Conservation (phyloP, 2,797 vertebrate species). For the Lithobates sylvaticus region DNA sequence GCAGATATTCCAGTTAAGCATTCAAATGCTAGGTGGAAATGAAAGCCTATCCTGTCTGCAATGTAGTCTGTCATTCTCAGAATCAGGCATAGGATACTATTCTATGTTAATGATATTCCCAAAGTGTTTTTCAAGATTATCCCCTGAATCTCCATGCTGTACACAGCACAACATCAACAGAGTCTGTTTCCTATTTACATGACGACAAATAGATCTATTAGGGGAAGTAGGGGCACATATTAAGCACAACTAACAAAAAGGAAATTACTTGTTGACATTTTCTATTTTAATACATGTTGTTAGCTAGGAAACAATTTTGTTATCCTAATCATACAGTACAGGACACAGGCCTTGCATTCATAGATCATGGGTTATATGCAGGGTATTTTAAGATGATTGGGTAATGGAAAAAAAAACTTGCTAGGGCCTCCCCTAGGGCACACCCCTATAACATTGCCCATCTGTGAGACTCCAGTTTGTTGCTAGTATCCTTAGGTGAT, state of each 20-base stretch:
- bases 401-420: too few relatives aligned
- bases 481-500: too few relatives aligned
- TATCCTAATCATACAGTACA: too few relatives aligned
- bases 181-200: conserved; percentile 59
- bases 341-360: too few relatives aligned
- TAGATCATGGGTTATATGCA: too few relatives aligned
- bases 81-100: conserved; percentile 26
- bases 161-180: conserved; percentile 58
- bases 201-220: conserved; percentile 53
- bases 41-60: background rate
- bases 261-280: background rate
- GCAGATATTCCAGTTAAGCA: background rate
- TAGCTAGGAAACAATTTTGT: background rate
- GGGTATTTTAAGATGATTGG: too few relatives aligned
- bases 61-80: background rate
- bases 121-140: conserved; percentile 56
- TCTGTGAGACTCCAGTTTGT: too few relatives aligned
- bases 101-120: conserved; percentile 35
- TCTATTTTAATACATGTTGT: background rate
- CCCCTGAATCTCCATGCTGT: conserved; percentile 60
- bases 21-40: background rate
- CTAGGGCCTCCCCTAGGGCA: too few relatives aligned
- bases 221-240: conserved; percentile 37
- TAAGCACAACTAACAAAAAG: background rate
- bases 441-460: too few relatives aligned